phyloP scores from a whole-genome alignment of 1,140 invertebrate genomes.

The Latrodectus geometricus region DNA sequence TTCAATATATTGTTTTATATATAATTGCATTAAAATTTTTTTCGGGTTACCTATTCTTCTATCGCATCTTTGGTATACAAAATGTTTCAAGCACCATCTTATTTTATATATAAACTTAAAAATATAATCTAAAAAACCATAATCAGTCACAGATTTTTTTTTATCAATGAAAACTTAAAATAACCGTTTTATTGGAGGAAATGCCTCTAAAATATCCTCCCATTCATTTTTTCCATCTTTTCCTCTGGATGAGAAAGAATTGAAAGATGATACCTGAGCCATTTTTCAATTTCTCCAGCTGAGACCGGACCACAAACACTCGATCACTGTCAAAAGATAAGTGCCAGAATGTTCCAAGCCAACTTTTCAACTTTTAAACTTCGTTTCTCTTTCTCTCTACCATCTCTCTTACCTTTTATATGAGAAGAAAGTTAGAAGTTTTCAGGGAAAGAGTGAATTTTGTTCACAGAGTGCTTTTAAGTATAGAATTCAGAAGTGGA shows the following conservation, averaged over 20 bases:
- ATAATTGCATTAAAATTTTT: too few relatives aligned
- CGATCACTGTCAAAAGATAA: slow-evolving; percentile 54
- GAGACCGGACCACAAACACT: slow-evolving; percentile 54
- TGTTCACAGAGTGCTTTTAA: not conserved
- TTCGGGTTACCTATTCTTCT: too few relatives aligned
- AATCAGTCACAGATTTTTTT: slow-evolving; percentile 43
- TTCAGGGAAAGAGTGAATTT: not conserved
- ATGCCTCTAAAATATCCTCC: slow-evolving; percentile 36
- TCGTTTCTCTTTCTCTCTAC: slow-evolving; percentile 33
- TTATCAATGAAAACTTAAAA: slow-evolving; percentile 60
- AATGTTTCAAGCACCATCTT: too few relatives aligned
- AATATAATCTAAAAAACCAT: slow-evolving; percentile 26
- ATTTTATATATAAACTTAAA: not conserved
- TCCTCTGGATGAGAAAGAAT: slow-evolving; percentile 39
- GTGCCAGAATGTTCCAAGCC: slow-evolving; percentile 44
- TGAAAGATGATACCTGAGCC: slow-evolving; percentile 58
- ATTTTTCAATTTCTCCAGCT: slow-evolving; percentile 56
- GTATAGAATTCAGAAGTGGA: not conserved
- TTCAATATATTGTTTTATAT: too few relatives aligned
- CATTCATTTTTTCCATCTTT: not conserved
- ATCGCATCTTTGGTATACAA: too few relatives aligned
- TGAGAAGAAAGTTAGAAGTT: not conserved
- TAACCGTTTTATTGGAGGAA: slow-evolving; percentile 56
- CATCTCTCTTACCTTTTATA: slow-evolving; percentile 8
- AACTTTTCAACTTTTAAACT: slow-evolving; percentile 57